Evolutionary conservation across 2,888 invertebrate species (phyloP), one percentile per base, ranked within the genome.

Genomic region (Thelaira solivaga): DNA sequence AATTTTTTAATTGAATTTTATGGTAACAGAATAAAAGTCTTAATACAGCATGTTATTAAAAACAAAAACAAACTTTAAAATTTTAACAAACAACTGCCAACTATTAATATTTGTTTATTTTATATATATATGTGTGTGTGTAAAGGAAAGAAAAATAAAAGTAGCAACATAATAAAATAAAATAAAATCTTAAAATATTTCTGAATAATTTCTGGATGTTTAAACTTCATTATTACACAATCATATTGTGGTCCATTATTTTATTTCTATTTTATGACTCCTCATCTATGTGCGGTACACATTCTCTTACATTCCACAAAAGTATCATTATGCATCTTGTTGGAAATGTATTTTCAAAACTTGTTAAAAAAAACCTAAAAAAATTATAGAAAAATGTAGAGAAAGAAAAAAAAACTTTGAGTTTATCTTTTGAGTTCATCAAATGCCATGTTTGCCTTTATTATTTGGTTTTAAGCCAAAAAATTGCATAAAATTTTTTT

Each of bases 341-440:
- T n/a, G n/a, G n/a, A n/a, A n/a, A 18, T 31, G 10, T 31, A 11
- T 7, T 31, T 10, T 2, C 11, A 18, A 11, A 31, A 26, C 49
- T 65, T 39, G 10, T 10, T 36, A 53, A 11, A 31, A 4, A 55
- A 55, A 67, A 24, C 3, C 2, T 4, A 41, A 47, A 34, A 53
- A 24, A 41, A 41, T 8, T n/a, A 4, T 16, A 39, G 13, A 45
- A 4, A 26, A n/a, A 39, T 41, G 8, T 5, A 45, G 24, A 45
- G 24, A 13, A 13, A 41, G 41, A 5, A 31, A 18, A 24, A 43
- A 68, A 57, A 18, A 59, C 31, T 65, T 65, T 18, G 36, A 65
- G 59, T 71, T 71, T 76, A 76, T 76, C 76, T 61, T 71, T 65
- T 51, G 69, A 76, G 69, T 76, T 76, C 69, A 76, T 76, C 76